Evolutionary conservation across 2,888 invertebrate genomes (phyloP), one percentile per base, ranked within the genome.

Genomic region (Pollenia angustigena): DNA sequence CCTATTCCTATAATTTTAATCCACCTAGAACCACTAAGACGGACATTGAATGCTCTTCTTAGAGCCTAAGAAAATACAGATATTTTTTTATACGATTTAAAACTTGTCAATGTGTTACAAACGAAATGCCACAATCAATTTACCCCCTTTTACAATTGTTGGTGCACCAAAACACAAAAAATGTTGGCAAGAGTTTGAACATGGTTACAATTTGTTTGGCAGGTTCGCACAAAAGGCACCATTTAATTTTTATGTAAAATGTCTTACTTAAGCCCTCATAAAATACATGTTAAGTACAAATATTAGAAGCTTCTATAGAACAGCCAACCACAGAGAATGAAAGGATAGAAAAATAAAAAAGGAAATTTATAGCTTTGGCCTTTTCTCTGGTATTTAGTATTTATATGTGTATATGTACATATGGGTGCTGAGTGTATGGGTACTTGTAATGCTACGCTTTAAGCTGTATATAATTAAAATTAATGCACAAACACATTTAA

Each of bases 201-300:
- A 76, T 78, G 69, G 56, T 69, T 46, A 76, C 32, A 85, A 60
- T 82, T 79, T 82, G 64, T 79, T 79, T 86, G 80, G 79, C 82
- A 86, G 80, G 42, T 75, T 69, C 16, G 12, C 71, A 62, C 46
- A 66, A 68, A 50, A 83, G 58, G 48, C 52, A 75, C 69, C 62
- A 75, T 86, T 83, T 71, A 56, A 62, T 76, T 75, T 72, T 71
- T 78, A 86, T 83, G 82, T 79, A 52, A 86, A 86, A 86, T 83
- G 79, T 86, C 86, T 82, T 80, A 80, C 23, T 86, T 86, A 86
- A 86, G 75, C 86, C 75, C 85, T 56, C 80, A 86, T 86, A 86
- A 72, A 71, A 86, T 80, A 66, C 74, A 64, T 83, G 71, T 50
- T 83, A 86, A 86, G 75, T 76, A 66, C 75, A 83, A 80, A 86